Evolutionary conservation across 2,888 invertebrate genomes (phyloP).

Genomic region (Pachycephus smyrnensis): DNA sequence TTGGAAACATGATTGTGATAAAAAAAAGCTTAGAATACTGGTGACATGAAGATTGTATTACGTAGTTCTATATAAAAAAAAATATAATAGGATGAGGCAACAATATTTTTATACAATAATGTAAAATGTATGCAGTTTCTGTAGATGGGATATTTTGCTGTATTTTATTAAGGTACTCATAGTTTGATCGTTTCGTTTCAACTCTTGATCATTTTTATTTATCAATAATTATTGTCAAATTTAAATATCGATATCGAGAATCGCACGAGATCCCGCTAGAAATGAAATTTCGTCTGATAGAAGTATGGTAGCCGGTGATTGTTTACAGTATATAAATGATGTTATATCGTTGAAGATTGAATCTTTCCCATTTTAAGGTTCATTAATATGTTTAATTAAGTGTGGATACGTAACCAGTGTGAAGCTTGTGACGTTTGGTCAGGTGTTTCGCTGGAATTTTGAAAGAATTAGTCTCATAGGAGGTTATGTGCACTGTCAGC

Average conservation of each 20-base stretch:
- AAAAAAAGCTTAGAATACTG: neutral
- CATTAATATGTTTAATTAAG: neutral
- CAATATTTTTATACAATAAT: neutral
- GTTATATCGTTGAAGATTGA: neutral
- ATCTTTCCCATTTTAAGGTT: neutral
- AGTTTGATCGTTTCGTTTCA: neutral
- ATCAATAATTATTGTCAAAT: neutral
- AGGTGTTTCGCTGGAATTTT: neutral
- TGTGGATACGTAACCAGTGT: neutral
- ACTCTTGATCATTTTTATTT: neutral
- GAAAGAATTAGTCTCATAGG: neutral
- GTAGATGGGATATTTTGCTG: neutral
- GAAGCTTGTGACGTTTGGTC: neutral
- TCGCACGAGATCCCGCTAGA: neutral
- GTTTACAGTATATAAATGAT: neutral
- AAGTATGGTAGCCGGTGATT: neutral
- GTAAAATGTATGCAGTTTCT: neutral
- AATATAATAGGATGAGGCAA: neutral
- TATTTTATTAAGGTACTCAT: neutral
- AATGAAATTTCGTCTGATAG: neutral
- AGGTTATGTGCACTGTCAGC: slow-evolving; percentile 8
- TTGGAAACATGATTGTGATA: neutral
- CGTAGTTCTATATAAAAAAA: neutral
- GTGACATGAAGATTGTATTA: neutral
- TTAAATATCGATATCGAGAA: neutral